A percentile compares a stretch with the other conserved stretches of the same genome.
These are phyloP conservation scores for Pituophis catenifer DNA, from an alignment of 2,113 vertebrate species.

Conservation along the genomic window DNA sequence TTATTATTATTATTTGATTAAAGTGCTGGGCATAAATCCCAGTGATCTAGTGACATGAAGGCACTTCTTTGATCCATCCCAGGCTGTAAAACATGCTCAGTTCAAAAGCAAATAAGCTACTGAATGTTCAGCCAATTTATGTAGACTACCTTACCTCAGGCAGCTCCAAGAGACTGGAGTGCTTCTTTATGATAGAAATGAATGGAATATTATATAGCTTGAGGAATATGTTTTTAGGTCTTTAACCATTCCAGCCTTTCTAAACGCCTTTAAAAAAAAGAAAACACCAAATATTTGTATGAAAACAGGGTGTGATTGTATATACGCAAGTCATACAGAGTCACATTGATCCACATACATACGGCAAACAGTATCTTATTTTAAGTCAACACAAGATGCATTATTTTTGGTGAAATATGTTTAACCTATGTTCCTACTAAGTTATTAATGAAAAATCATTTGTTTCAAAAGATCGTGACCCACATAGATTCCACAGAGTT, in stretches of 20 bases:
- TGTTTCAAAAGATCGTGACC: background rate
- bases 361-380: background rate
- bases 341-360: background rate
- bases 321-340: background rate
- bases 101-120: constrained; percentile 48
- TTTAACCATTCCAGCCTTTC: constrained; percentile 23
- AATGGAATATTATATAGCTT: constrained; percentile 51
- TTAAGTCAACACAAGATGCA: background rate
- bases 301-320: background rate
- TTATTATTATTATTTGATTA: constrained; percentile 37
- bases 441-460: background rate
- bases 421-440: background rate
- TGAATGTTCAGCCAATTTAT: constrained; percentile 50
- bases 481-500: background rate
- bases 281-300: background rate
- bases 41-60: constrained; percentile 34
- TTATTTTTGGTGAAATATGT: background rate
- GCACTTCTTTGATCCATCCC: constrained; percentile 45
- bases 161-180: constrained; percentile 42
- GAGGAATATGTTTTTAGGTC: constrained; percentile 34
- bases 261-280: background rate
- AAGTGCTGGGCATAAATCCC: constrained; percentile 31
- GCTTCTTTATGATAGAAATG: constrained; percentile 50
- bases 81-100: background rate
- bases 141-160: constrained; percentile 28